Evolutionary conservation across 2,888 invertebrate species (phyloP).

Genomic region (Hirtodrosophila confusa): DNA sequence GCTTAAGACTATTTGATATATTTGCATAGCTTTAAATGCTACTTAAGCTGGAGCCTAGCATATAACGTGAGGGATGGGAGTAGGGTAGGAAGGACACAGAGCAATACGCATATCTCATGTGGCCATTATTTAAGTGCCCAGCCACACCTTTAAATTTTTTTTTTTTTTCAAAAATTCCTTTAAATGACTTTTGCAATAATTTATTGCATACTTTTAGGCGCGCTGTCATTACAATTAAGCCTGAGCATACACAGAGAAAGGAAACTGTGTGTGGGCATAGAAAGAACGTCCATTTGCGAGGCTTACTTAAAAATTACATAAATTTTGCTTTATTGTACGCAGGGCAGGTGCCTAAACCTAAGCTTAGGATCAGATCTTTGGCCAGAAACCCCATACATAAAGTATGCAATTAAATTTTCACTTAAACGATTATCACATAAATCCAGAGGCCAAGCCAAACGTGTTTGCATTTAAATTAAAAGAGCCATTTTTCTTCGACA

Average conservation of each 20-base stretch:
- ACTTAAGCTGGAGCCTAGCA: constrained; percentile 31
- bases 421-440: constrained; percentile 84
- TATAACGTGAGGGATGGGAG: background rate
- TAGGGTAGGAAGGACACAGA: background rate
- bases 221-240: constrained; percentile 68
- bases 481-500: constrained; percentile 82
- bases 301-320: constrained; percentile 82
- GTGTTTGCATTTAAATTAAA: constrained; percentile 83
- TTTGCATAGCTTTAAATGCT: constrained; percentile 57
- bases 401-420: constrained; percentile 84
- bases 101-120: constrained; percentile 41
- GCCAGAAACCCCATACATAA: constrained; percentile 81
- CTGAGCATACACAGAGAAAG: constrained; percentile 10
- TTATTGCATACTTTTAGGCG: constrained; percentile 79
- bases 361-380: constrained; percentile 47
- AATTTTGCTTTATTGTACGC: constrained; percentile 76
- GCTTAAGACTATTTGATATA: constrained; percentile 60
- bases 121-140: constrained; percentile 54
- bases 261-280: constrained; percentile 1
- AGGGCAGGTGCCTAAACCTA: constrained; percentile 22
- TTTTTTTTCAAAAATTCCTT: no score
- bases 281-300: constrained; percentile 45
- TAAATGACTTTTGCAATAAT: constrained; percentile 63
- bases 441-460: constrained; percentile 79
- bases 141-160: constrained; percentile 70